Evolutionary conservation across 2,797 vertebrate species (phyloP).

Genomic region (Pteronotus mesoamericanus): DNA sequence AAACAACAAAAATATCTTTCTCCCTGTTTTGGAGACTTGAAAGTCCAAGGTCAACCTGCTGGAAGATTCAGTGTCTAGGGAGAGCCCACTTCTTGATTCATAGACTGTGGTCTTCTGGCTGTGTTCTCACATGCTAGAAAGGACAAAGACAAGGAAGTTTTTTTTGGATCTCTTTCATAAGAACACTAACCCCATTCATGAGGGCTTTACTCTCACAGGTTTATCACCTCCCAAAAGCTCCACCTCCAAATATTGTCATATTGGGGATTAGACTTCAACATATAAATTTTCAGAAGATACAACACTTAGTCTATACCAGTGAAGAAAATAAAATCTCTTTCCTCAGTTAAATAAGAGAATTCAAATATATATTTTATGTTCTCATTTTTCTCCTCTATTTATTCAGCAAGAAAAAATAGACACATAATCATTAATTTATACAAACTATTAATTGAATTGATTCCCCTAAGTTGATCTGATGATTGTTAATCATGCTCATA

Average conservation of each 20-base stretch:
- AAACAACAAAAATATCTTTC: neutral
- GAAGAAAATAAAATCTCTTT: neutral
- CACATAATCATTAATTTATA: neutral
- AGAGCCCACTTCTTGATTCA: neutral
- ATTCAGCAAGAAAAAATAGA: neutral
- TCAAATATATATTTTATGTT: neutral
- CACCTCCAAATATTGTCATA: neutral
- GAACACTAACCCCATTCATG: neutral
- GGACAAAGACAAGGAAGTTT: neutral
- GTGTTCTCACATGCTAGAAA: neutral
- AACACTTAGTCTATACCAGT: neutral
- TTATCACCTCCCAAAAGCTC: neutral
- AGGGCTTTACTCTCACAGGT: neutral
- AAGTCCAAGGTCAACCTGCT: neutral
- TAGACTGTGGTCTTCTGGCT: neutral
- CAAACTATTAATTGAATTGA: neutral
- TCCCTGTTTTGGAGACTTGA: neutral
- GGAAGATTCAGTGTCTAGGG: neutral
- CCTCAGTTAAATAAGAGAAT: neutral
- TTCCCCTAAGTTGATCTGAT: neutral
- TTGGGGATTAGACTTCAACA: neutral
- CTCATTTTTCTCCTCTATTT: neutral
- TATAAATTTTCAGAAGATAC: neutral
- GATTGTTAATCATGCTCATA: neutral
- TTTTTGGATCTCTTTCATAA: neutral